Base-by-base conservation (phyloP, 1,140 invertebrate species). In the Homalodisca vitripennis region DNA sequence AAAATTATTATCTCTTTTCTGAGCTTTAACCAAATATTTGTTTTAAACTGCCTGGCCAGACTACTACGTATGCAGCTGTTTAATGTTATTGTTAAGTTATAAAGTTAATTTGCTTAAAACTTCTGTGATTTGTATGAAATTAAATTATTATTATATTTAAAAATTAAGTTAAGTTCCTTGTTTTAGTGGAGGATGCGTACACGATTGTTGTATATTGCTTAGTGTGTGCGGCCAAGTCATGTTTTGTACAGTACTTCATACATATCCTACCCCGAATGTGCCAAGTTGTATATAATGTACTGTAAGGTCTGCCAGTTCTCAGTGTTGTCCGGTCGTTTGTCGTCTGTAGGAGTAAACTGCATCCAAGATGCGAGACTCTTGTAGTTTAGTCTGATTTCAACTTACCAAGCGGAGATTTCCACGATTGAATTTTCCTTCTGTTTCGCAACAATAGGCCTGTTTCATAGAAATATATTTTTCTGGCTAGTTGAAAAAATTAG, bases 401-500 rank as follows among this genome's bases (percentile, higher is more conserved):
- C 34, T 30, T 60, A 60, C 24, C 55, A 13, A 60, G 14, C 48
- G 14, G 48, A 60, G 55, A 13, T 60, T 60, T 60, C 55, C 55
- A 60, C 55, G 55, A 60, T 60, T 60, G 55, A 60, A 60, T 60
- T 60, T 60, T 60, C 6, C 24, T 26, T 10, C 27, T 22, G 2
- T 60, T 51, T 20, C 14, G 48, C 48, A 60, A 26, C 10, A 60
- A 60, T 60, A 60, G 55, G 55, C 55, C 55, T 60, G 29, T 60
- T 60, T 60, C n/a, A 27, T 60, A 60, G 55, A 60, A 60, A 60
- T 60, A 60, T 60, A 60, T 60, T 60, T 60, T 60, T 60, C 55
- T 60, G 55, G 55, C 55, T 60, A 60, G 55, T 60, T 30, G 6
- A 60, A 27, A 60, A 60, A 60, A 60, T 60, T 60, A 60, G 55